Percentiles rank a stretch among this genome's conserved stretches.
Conservation (phyloP, 2,888 invertebrate species). For the Penaeus monodon region DNA sequence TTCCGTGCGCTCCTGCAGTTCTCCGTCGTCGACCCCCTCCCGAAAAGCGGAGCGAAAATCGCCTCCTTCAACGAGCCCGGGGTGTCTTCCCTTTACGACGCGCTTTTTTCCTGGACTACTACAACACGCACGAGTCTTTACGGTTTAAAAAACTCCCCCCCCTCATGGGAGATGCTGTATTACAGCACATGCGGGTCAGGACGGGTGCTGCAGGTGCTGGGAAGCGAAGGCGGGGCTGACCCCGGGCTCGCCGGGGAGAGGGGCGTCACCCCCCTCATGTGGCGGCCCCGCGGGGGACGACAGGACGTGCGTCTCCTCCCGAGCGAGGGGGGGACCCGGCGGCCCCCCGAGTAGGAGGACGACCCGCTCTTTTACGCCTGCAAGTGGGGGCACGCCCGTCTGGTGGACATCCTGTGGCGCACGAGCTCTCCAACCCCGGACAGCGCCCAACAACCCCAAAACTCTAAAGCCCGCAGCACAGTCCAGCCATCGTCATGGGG, state of each 20-base stretch:
- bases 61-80: slow-evolving; percentile 22
- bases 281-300: slow-evolving; percentile 53
- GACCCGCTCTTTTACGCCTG: slow-evolving; percentile 57
- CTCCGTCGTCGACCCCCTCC: slow-evolving; percentile 24
- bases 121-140: slow-evolving; percentile 59
- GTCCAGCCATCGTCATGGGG: slow-evolving; percentile 26
- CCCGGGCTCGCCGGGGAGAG: slow-evolving; percentile 27
- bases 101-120: slow-evolving; percentile 61
- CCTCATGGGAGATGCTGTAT: slow-evolving; percentile 49
- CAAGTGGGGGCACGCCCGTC: slow-evolving; percentile 50
- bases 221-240: slow-evolving; percentile 23
- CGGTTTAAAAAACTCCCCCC: slow-evolving; percentile 52
- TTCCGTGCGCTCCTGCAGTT: slow-evolving; percentile 43
- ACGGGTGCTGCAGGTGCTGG: slow-evolving; percentile 10
- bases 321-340: slow-evolving; percentile 39
- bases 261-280: slow-evolving; percentile 61
- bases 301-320: slow-evolving; percentile 26
- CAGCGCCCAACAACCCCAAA: slow-evolving; percentile 40
- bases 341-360: slow-evolving; percentile 28
- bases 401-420: slow-evolving; percentile 32
- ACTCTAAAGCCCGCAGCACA: slow-evolving; percentile 57
- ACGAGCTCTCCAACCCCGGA: slow-evolving; percentile 40
- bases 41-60: slow-evolving; percentile 42
- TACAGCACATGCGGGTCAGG: slow-evolving; percentile 27
- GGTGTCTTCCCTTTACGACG: slow-evolving; percentile 48